Percentiles rank a stretch among this genome's conserved stretches.
Evolutionary conservation across 2,888 invertebrate genomes (phyloP).

Genomic region (Zele albiditarsus): DNA sequence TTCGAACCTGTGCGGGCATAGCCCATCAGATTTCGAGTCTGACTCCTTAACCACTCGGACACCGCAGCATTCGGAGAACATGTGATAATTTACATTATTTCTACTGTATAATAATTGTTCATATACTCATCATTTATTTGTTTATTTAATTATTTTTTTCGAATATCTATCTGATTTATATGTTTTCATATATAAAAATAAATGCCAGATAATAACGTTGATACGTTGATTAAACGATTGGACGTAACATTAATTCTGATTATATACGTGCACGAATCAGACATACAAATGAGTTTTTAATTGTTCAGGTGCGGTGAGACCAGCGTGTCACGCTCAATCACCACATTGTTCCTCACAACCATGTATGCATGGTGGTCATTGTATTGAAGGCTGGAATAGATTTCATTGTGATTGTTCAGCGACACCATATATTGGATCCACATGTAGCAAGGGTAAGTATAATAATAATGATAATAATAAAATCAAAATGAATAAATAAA

Average conservation of each 20-base stretch:
- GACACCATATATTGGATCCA: conserved; percentile 91
- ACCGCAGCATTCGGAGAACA: conserved; percentile 66
- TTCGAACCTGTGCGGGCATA: conserved; percentile 78
- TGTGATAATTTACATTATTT: not conserved
- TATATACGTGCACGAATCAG: not conserved
- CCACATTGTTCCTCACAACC: conserved; percentile 89
- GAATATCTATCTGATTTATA: not conserved
- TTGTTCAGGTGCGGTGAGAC: conserved; percentile 86
- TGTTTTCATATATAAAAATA: not conserved
- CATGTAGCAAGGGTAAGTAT: conserved; percentile 86
- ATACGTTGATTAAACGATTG: not conserved
- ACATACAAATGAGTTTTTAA: conserved; percentile 20
- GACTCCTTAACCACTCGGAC: conserved; percentile 76
- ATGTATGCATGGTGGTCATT: conserved; percentile 91
- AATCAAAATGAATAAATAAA: no score
- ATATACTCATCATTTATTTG: not conserved
- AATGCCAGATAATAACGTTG: not conserved
- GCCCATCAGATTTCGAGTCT: conserved; percentile 78
- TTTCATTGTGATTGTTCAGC: conserved; percentile 94
- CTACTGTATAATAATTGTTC: not conserved
- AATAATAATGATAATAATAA: not conserved
- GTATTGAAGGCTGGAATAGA: conserved; percentile 96
- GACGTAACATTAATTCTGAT: not conserved
- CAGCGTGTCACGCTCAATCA: conserved; percentile 87
- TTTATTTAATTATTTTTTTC: not conserved